Base-by-base conservation (phyloP, 2,888 invertebrate genomes). In the Drosophila dives region DNA sequence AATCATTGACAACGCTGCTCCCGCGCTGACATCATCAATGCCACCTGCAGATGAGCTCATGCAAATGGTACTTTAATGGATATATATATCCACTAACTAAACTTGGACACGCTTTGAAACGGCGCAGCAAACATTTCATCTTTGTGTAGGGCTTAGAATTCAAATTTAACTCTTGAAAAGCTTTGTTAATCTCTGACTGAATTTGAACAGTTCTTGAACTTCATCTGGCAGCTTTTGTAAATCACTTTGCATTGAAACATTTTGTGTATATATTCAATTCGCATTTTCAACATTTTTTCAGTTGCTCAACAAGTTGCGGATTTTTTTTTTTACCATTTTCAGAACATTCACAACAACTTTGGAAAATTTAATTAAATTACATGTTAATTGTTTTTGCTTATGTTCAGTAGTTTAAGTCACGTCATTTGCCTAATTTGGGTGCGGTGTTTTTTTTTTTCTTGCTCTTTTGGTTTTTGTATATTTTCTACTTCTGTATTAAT, bases 371-470 rank as follows among this genome's bases (percentile, higher is more conserved):
- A 75, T 67, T 38, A 53, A 77, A 80, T 72, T 76, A 80, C 62
- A 45, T 86, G 81, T 83, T 89, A 80, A 84, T 84, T 86, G 83
- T 85, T 83, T 70, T 78, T 84, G 86, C 56, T 81, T 76, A 76
- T 81, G 76, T 76, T 75, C 54, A 72, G 55, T 83, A 83, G 79
- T 54, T 83, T 81, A 89, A 83, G 84, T 72, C 64, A 64, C 64
- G 65, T 73, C 66, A 73, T 55, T 51, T 69, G 29, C 60, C 55
- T 58, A 58, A 53, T 54, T 75, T 66, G 77, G 87, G 78, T 88
- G 84, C 72, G 89, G 69, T 81, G 29, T 56, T 64, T 65, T 34
- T 32, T 50, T 36, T 65, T 32, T 64, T 23, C 60, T 51, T 61
- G 54, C 17, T 64, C 29, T 56, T 54, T 67, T 49, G 34, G 8